phyloP scores from a whole-genome alignment of 2,888 invertebrate species.

The Xanthorhoe spadicearia region DNA sequence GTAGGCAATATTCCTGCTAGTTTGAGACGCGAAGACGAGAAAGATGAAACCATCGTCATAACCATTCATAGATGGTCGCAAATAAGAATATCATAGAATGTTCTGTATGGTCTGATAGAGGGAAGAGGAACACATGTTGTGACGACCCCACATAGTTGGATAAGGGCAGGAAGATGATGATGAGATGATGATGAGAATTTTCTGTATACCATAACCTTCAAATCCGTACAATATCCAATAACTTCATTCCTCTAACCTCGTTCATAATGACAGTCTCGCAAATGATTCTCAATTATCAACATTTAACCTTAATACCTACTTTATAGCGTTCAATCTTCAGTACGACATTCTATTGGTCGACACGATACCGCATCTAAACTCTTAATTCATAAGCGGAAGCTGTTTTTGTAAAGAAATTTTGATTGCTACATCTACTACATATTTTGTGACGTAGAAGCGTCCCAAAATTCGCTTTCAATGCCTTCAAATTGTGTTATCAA shows the following conservation, averaged over 20 bases:
- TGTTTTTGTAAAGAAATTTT: background rate
- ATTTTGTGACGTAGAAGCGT: too few relatives aligned
- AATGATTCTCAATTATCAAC: constrained; percentile 28
- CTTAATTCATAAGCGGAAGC: constrained; percentile 14
- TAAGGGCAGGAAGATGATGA: too few relatives aligned
- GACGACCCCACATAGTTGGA: too few relatives aligned
- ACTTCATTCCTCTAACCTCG: constrained; percentile 15
- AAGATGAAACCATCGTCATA: too few relatives aligned
- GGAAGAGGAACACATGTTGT: background rate
- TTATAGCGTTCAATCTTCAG: constrained; percentile 27
- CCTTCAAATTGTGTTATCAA: too few relatives aligned
- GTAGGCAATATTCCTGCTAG: too few relatives aligned
- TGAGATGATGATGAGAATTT: background rate
- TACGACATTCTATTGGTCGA: constrained; percentile 26
- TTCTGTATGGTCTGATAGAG: too few relatives aligned
- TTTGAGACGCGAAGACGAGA: too few relatives aligned
- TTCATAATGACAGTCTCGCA: constrained; percentile 16
- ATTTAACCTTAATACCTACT: constrained; percentile 30
- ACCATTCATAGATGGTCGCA: too few relatives aligned
- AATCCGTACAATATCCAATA: constrained; percentile 7
- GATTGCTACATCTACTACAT: background rate
- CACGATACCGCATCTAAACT: constrained; percentile 19
- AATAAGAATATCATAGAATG: too few relatives aligned
- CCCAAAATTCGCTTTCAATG: too few relatives aligned
- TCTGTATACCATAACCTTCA: constrained; percentile 5